phyloP scores from a whole-genome alignment of 2,797 vertebrate species.

The Microctenopoma steveboyesi region DNA sequence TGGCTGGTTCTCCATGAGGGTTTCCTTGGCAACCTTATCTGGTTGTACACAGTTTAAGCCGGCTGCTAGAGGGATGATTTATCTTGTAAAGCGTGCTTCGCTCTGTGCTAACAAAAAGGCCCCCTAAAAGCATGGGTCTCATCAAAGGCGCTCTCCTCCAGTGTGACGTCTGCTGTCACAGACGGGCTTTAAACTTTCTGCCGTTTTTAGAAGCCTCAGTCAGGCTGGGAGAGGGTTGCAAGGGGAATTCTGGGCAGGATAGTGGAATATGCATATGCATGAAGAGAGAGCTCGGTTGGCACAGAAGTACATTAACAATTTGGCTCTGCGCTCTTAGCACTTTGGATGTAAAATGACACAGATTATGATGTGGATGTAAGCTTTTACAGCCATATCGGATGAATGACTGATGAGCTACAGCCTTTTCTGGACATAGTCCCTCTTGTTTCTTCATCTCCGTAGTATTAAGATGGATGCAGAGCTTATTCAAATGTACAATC shows the following conservation, averaged over 20 bases:
- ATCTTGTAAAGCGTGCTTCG: conserved; percentile 74
- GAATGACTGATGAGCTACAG: conserved; percentile 50
- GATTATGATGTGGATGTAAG: conserved; percentile 60
- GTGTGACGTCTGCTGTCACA: conserved; percentile 62
- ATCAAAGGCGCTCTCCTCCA: conserved; percentile 71
- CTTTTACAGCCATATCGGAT: conserved; percentile 59
- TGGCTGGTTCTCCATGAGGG: conserved; percentile 77
- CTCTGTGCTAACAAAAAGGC: conserved; percentile 73
- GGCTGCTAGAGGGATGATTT: conserved; percentile 74
- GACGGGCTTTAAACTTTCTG: conserved; percentile 55
- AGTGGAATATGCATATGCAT: conserved; percentile 71
- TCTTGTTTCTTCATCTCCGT: conserved; percentile 11
- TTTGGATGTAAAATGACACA: conserved; percentile 55
- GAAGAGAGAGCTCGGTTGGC: conserved; percentile 52
- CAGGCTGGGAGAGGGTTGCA: conserved; percentile 56
- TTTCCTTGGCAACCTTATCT: conserved; percentile 87
- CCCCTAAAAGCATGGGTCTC: conserved; percentile 71
- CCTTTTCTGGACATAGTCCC: conserved; percentile 41
- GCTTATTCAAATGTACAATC: conserved; percentile 22
- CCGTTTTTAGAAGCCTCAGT: conserved; percentile 75
- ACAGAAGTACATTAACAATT: conserved; percentile 66
- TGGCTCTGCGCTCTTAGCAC: conserved; percentile 51
- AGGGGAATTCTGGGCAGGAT: conserved; percentile 67
- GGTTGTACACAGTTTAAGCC: conserved; percentile 80
- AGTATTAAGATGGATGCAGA: conserved; percentile 27